Base-by-base conservation (phyloP, 2,797 vertebrate genomes). In the Cuculus canorus region DNA sequence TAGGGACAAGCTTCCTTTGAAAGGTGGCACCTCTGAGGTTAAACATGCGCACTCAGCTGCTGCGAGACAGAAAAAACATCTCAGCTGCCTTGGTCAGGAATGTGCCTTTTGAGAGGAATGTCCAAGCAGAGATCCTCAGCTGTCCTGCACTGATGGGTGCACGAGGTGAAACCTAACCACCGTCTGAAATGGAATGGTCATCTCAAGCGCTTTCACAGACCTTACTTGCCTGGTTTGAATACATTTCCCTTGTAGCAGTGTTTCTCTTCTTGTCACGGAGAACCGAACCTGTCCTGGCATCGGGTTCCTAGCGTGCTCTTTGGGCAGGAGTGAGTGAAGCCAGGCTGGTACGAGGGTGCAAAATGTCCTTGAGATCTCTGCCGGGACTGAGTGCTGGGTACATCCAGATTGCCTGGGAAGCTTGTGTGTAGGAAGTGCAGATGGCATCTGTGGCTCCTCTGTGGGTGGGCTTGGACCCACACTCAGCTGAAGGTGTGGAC, bases 261-360 rank as follows among this genome's bases (percentile, higher is more conserved):
- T 28, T 43, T 24, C 53, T 56, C 0, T 9, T 50, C 61, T 50
- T 65, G 53, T 61, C 22, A 10, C 1, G 9, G 47, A 72, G 43
- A 50, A 7, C 13, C 28, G 41, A 15, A 52, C 35, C n/a, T 56
- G n/a, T 45, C 13, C 23, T 35, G 56, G 16, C 1, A 0, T 39
- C 15, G 48, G 28, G 3, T 30, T 64, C 25, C 56, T 5, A 2
- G 4, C 1, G 1, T 5, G 16, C 79, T 41, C 33, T 25, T 45
- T 33, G 24, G 24, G 54, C 48, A 54, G 47, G 52, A 48, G 71
- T 9, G 13, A 54, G 11, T 1, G 1, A 56, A 50, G 32, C 18
- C 0, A 1, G 16, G 14, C 24, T 57, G 63, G n/a, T 35, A 12
- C 0, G 0, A 73, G 23, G 43, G 28, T 53, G 10, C 13, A 33